phyloP scores from a whole-genome alignment of 1,140 invertebrate species.

The Anadara kagoshimensis region DNA sequence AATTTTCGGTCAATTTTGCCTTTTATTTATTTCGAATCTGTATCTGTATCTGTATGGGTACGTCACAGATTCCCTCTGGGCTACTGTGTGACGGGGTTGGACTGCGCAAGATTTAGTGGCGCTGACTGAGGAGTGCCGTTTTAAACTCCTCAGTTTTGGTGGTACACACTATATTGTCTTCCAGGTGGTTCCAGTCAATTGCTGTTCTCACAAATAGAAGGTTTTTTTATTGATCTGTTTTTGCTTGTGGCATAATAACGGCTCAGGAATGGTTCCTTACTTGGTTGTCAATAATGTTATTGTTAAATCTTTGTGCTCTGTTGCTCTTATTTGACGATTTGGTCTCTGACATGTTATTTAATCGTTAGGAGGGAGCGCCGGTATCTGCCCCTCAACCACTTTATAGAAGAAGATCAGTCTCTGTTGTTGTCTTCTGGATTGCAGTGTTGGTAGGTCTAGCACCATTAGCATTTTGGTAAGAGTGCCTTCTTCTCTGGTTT shows the following conservation, averaged over 20 bases:
- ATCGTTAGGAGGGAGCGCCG: conserved; percentile 6
- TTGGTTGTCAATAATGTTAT: conserved; percentile 23
- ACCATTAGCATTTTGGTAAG: background rate
- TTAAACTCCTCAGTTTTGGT: too few species aligned
- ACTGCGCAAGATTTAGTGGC: too few species aligned
- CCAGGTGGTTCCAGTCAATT: too few species aligned
- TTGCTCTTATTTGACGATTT: conserved; percentile 20
- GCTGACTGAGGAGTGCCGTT: too few species aligned
- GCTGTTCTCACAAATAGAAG: conserved; percentile 32
- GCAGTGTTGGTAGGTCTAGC: background rate
- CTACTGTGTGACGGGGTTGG: too few species aligned
- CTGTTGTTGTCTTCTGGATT: conserved; percentile 5
- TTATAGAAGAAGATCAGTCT: background rate
- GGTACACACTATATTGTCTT: too few species aligned
- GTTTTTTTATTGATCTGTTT: conserved; percentile 29
- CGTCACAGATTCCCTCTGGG: too few species aligned
- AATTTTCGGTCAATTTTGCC: too few species aligned
- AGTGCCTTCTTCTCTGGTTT: conserved; percentile 1
- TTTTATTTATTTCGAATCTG: too few species aligned
- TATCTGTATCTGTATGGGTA: too few species aligned
- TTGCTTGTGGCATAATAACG: too few species aligned
- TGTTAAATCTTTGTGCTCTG: background rate
- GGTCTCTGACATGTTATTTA: conserved; percentile 2
- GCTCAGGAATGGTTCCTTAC: conserved; percentile 19
- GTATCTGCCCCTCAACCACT: conserved; percentile 5